Conservation (phyloP, 2,797 vertebrate species). For the Gadopsis marmoratus region DNA sequence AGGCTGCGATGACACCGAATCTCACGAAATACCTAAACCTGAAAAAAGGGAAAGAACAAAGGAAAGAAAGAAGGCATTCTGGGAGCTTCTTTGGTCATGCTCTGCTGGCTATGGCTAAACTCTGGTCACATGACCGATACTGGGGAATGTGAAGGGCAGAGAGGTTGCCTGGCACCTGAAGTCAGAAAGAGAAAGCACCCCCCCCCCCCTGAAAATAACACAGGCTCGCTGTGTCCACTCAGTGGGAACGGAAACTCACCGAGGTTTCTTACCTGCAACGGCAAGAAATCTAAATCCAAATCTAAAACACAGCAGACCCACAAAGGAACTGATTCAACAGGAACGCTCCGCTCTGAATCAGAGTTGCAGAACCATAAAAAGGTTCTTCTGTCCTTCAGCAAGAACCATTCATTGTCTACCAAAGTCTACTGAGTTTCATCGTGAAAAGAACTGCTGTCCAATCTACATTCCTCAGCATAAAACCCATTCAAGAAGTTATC, state of each 20-base stretch:
- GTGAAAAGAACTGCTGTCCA: neutral
- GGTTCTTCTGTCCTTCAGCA: neutral
- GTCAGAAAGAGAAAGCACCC: conserved; percentile 48
- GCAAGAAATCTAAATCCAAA: conserved; percentile 36
- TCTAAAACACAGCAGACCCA: conserved; percentile 18
- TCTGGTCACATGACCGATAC: conserved; percentile 85
- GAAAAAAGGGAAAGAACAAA: neutral
- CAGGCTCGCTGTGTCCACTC: conserved; percentile 61
- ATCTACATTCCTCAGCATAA: rapidly evolving
- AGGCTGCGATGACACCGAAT: conserved; percentile 22
- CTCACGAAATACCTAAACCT: conserved; percentile 49
- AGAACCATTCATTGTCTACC: neutral
- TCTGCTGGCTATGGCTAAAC: conserved; percentile 56
- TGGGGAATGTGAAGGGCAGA: conserved; percentile 75
- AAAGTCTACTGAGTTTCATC: neutral
- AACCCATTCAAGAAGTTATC: neutral
- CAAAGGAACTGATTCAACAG: neutral
- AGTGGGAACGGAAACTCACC: conserved; percentile 59
- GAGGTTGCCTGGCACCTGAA: conserved; percentile 74
- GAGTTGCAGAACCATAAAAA: neutral
- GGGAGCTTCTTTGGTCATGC: conserved; percentile 51
- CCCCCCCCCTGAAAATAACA: conserved; percentile 41
- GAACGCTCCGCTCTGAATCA: neutral
- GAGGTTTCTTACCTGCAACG: conserved; percentile 35
- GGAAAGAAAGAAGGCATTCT: conserved; percentile 18